A percentile compares a stretch with the other conserved stretches of the same genome.
Evolutionary conservation across 1,140 invertebrate species (phyloP).

Genomic region (Colletes gigas): DNA sequence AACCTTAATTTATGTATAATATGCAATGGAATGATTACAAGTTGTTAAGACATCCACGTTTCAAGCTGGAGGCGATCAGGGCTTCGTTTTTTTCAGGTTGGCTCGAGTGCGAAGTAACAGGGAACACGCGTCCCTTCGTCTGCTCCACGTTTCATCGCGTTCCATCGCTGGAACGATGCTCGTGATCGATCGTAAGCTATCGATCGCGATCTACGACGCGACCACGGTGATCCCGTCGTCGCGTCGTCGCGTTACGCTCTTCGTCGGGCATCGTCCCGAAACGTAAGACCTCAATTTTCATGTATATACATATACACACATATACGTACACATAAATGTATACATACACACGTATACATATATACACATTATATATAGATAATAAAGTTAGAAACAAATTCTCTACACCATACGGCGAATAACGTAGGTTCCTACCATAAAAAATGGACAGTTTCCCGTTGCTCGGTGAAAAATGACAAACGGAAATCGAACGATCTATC

Average conservation of each 20-base stretch:
- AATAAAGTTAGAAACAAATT: slow-evolving; percentile 38
- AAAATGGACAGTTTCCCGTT: slow-evolving; percentile 40
- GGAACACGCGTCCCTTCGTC: neutral
- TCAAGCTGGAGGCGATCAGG: slow-evolving; percentile 49
- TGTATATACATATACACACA: neutral
- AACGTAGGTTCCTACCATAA: slow-evolving; percentile 45
- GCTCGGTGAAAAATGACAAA: slow-evolving; percentile 16
- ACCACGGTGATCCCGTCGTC: neutral
- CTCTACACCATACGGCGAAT: slow-evolving; percentile 6
- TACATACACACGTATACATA: neutral
- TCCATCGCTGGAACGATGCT: slow-evolving; percentile 15
- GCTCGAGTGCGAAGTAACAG: slow-evolving; percentile 1
- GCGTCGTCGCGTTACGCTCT: slow-evolving; percentile 14
- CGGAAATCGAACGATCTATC: neutral
- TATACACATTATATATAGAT: slow-evolving; percentile 16
- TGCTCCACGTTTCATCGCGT: neutral
- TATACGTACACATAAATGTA: too few species aligned
- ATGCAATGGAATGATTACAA: slow-evolving; percentile 80
- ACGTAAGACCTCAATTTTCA: slow-evolving; percentile 6
- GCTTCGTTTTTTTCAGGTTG: slow-evolving; percentile 24
- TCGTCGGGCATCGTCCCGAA: slow-evolving; percentile 4
- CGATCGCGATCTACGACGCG: slow-evolving; percentile 1
- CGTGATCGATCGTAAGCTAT: slow-evolving; percentile 11
- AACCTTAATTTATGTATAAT: slow-evolving; percentile 74
- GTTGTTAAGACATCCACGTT: slow-evolving; percentile 75